Base-by-base conservation (phyloP, 2,888 invertebrate species). In the Chydorus sphaericus region DNA sequence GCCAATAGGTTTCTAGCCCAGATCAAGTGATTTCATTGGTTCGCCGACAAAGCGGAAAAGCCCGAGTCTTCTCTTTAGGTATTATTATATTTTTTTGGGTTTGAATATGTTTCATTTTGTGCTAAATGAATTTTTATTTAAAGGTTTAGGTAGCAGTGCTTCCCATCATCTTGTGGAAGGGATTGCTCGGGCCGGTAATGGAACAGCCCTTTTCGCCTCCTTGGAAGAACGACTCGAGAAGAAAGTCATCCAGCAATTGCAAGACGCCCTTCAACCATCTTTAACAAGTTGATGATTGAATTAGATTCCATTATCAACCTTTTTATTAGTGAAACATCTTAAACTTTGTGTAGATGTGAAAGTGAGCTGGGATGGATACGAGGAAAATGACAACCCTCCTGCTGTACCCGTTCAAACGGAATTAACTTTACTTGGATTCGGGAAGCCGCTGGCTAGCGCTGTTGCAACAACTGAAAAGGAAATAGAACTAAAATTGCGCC, bases 121-220 rank as follows among this genome's bases (percentile, higher is more conserved):
- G n/a, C n/a, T n/a, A n/a, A n/a, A n/a, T n/a, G n/a, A n/a, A n/a
- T n/a, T 33, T 44, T 18, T 3, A 44, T 26, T 16, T n/a, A n/a
- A n/a, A 44, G 44, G 69, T 23, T 66, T 69, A 52, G 70, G 70
- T 3, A 60, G 62, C 18, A 64, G 65, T 4, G 67, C 65, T 3
- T 66, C 66, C 11, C 66, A 67, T 48, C 60, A 67, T 29, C 60
- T 70, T 20, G 66, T 70, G n/a, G 64, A 64, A 39, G 69, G 69
- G 29, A 61, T 69, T 5, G 69, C 69, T 8, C 59, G 63, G 39
- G 67, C 67, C 30, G 70, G 69, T 5, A 61, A 63, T 18, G 70
- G 70, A 4, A 65, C 65, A 5, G 63, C 66, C 4, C 68, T 66
- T 29, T 68, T 69, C 61, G 66, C 67, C 7, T 61, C 63, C 1